Percentiles rank a stretch among this genome's conserved stretches.
Evolutionary conservation across 2,797 vertebrate genomes (phyloP).

Genomic region (Sebastes hubbsi): DNA sequence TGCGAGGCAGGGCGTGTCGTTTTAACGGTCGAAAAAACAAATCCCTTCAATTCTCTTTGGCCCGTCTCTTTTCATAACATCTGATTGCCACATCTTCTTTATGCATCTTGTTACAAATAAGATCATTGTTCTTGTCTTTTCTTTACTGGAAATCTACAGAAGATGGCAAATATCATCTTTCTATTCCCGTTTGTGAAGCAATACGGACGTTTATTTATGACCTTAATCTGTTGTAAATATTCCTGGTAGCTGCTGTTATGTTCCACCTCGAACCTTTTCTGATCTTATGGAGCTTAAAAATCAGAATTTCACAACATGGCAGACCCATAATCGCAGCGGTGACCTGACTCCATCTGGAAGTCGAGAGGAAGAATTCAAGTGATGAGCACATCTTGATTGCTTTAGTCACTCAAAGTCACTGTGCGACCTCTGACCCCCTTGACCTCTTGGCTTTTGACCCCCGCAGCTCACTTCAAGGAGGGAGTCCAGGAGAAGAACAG

Average conservation of each 20-base stretch:
- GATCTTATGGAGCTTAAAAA: background rate
- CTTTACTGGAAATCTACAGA: background rate
- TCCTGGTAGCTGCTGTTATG: background rate
- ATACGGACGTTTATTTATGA: background rate
- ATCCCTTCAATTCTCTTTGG: background rate
- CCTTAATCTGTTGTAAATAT: background rate
- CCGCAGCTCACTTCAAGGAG: slow-evolving; percentile 69
- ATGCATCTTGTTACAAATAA: background rate
- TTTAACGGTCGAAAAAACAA: slow-evolving; percentile 1
- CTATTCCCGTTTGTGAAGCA: background rate
- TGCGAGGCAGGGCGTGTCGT: background rate
- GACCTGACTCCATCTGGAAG: background rate
- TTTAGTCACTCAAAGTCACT: slow-evolving; percentile 26
- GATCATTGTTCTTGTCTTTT: background rate
- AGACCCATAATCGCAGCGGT: background rate
- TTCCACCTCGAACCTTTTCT: background rate
- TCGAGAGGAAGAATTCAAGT: background rate
- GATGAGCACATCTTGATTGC: slow-evolving; percentile 36
- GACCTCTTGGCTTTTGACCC: slow-evolving; percentile 42
- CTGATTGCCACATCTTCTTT: background rate
- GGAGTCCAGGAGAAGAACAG: slow-evolving; percentile 75
- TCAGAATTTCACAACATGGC: background rate
- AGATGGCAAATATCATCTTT: background rate
- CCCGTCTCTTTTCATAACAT: background rate
- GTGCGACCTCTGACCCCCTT: slow-evolving; percentile 34